Evolutionary conservation across 2,888 invertebrate species (phyloP).

Genomic region (Scaptomyza caliginosa): DNA sequence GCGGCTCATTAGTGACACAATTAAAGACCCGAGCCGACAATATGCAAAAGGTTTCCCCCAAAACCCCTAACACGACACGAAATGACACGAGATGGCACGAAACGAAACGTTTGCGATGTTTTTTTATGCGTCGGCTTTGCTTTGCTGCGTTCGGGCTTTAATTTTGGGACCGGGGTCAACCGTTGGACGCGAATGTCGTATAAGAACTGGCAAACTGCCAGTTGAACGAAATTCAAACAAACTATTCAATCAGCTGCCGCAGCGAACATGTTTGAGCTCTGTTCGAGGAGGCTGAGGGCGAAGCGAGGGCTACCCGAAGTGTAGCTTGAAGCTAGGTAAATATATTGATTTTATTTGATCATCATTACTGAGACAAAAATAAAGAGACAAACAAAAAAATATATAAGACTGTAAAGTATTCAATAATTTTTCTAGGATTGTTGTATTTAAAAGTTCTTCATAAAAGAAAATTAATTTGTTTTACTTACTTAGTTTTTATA

Average conservation of each 20-base stretch:
- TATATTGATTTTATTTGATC: no score
- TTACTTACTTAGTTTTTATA: no score
- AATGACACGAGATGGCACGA: background rate
- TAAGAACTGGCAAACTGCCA: constrained; percentile 63
- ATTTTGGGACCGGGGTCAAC: constrained; percentile 49
- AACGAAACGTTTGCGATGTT: constrained; percentile 6
- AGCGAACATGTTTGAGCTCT: constrained; percentile 60
- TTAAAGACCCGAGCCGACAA: constrained; percentile 63
- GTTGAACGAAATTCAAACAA: constrained; percentile 57
- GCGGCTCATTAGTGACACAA: constrained; percentile 80
- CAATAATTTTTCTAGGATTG: no score
- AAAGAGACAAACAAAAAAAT: no score
- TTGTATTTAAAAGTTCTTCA: no score
- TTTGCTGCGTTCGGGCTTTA: constrained; percentile 7
- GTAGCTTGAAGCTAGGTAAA: background rate
- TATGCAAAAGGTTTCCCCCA: constrained; percentile 21
- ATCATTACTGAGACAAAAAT: no score
- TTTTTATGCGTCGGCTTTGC: constrained; percentile 8
- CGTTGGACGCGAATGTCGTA: constrained; percentile 66
- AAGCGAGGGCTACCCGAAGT: constrained; percentile 9
- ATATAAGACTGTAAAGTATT: background rate
- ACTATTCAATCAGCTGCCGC: constrained; percentile 53
- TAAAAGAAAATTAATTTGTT: no score
- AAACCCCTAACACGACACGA: constrained; percentile 1
- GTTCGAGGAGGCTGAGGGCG: constrained; percentile 47